Conservation (phyloP, 2,113 vertebrate species). For the Ivindomyrus marchei region DNA sequence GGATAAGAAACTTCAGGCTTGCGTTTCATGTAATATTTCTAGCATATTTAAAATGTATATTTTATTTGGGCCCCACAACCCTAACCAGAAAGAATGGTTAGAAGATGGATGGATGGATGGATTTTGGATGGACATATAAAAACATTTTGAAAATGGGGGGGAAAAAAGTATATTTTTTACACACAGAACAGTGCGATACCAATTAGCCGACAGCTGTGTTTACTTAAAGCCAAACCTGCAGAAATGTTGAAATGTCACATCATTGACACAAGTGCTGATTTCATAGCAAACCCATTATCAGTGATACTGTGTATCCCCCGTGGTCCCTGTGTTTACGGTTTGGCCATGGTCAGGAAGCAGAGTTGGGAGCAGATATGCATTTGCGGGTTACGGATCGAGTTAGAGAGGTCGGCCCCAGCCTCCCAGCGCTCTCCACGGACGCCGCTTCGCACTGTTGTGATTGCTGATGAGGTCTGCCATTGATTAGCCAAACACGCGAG, state of each 20-base stretch:
- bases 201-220: not conserved
- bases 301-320: not conserved
- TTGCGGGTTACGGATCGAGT: slow-evolving; percentile 9
- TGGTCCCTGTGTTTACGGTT: not conserved
- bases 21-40: not conserved
- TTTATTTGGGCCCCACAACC: not conserved
- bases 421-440: slow-evolving; percentile 14
- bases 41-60: not conserved
- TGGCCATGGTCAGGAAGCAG: not conserved
- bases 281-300: not conserved
- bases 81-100: not conserved
- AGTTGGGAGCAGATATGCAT: not conserved
- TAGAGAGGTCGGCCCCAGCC: not conserved
- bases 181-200: not conserved
- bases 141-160: not conserved
- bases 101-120: not conserved
- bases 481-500: slow-evolving; percentile 68
- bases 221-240: not conserved
- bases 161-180: not conserved
- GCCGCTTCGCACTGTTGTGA: slow-evolving; percentile 52
- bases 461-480: slow-evolving; percentile 63
- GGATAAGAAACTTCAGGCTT: not conserved
- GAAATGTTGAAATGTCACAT: not conserved
- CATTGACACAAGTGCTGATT: not conserved
- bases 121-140: not conserved